Conservation (phyloP, 1,140 invertebrate species). For the Thaumetopoea pityocampa region DNA sequence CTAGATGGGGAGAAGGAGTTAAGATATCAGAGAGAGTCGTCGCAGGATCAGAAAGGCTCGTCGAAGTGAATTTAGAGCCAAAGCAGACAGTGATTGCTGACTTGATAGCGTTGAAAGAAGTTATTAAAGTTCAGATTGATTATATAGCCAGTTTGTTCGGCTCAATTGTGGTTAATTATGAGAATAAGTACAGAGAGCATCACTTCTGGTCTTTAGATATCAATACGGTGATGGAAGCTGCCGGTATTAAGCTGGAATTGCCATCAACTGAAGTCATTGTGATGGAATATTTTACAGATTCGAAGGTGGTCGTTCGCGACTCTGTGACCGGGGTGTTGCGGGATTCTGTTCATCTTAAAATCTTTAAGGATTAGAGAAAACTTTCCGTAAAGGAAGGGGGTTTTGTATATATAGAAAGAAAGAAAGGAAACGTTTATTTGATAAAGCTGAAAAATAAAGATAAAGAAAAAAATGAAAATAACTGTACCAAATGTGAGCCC, state of each 20-base stretch:
- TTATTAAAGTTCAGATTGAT: neutral
- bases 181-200: neutral
- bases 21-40: conserved; percentile 22
- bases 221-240: neutral
- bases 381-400: too few species aligned
- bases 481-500: too few species aligned
- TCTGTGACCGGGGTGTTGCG: too few species aligned
- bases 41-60: conserved; percentile 18
- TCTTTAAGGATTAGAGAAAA: too few species aligned
- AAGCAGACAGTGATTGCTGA: conserved; percentile 18
- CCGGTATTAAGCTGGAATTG: neutral
- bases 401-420: too few species aligned
- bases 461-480: too few species aligned
- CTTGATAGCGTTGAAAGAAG: neutral
- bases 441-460: too few species aligned
- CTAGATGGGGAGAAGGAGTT: conserved; percentile 24
- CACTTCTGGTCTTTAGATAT: conserved; percentile 4
- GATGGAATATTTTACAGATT: neutral
- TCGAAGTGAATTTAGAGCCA: conserved; percentile 29
- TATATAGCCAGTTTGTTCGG: conserved; percentile 3
- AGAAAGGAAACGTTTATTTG: too few species aligned
- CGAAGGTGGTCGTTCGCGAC: neutral
- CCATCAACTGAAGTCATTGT: neutral
- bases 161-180: conserved; percentile 1
- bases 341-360: too few species aligned